phyloP scores from a whole-genome alignment of 2,797 vertebrate species.

The Lacerta viridis region DNA sequence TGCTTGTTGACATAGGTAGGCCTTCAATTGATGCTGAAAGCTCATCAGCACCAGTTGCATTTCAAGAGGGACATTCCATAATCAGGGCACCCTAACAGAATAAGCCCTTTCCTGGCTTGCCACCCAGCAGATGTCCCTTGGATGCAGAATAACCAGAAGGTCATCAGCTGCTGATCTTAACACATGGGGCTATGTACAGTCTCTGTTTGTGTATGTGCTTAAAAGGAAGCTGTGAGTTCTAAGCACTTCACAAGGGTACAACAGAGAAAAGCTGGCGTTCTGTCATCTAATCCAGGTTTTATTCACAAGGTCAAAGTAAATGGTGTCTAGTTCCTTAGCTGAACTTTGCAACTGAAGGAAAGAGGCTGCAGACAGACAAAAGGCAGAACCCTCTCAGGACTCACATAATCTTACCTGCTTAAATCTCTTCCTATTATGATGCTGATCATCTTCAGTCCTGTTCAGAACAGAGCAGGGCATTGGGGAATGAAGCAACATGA shows the following conservation, averaged over 20 bases:
- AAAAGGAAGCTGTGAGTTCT: not conserved
- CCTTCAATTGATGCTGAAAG: too few species aligned
- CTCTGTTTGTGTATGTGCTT: not conserved
- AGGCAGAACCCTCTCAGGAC: not conserved
- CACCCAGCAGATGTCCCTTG: too few species aligned
- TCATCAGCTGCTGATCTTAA: too few species aligned
- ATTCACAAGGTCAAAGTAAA: not conserved
- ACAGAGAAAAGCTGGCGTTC: constrained; percentile 7
- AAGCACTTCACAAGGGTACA: not conserved
- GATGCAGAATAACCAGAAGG: too few species aligned
- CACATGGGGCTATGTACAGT: not conserved
- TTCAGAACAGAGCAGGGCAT: constrained; percentile 16
- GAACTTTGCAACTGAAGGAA: not conserved
- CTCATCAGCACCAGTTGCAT: too few species aligned
- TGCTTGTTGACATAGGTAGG: too few species aligned
- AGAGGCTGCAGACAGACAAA: not conserved
- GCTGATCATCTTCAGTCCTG: not conserved
- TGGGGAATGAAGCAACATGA: not conserved
- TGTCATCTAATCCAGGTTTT: not conserved
- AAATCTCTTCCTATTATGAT: constrained; percentile 16
- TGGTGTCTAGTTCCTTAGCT: not conserved
- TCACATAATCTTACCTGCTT: not conserved
- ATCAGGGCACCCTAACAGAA: too few species aligned
- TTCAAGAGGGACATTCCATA: too few species aligned
- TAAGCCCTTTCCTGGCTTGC: too few species aligned